Conservation (phyloP, 2,797 vertebrate species). For the Calcarius lapponicus region DNA sequence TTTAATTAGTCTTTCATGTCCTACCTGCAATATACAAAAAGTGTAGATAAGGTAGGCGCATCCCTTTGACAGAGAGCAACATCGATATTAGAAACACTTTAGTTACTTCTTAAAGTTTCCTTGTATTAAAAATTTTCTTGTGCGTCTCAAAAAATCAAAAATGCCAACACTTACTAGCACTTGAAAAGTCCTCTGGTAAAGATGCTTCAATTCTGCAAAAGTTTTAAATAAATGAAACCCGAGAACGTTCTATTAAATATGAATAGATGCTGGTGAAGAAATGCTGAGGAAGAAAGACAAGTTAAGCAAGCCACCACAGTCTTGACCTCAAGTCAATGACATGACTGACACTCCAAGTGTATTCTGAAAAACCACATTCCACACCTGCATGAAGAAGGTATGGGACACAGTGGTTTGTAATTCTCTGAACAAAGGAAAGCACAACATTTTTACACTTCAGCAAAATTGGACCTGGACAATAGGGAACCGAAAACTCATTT, state of each 20-base stretch:
- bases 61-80: neutral
- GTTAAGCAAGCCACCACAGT: conserved; percentile 54
- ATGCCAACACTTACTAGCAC: neutral
- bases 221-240: neutral
- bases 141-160: neutral
- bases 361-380: conserved; percentile 55
- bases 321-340: conserved; percentile 67
- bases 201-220: neutral
- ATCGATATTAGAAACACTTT: neutral
- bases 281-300: conserved; percentile 45
- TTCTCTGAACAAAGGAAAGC: conserved; percentile 68
- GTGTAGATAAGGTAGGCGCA: neutral
- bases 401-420: conserved; percentile 63
- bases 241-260: conserved; percentile 23
- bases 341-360: conserved; percentile 59
- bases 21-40: neutral
- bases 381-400: conserved; percentile 50
- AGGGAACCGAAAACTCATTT: conserved; percentile 77
- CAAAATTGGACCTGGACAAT: conserved; percentile 70
- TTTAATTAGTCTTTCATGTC: neutral
- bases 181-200: neutral
- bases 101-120: neutral
- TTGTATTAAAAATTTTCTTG: neutral
- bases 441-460: conserved; percentile 67
- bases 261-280: neutral